Percentiles rank a stretch among this genome's conserved stretches.
Evolutionary conservation across 2,888 invertebrate species (phyloP).

Genomic region (Penaeus monodon): DNA sequence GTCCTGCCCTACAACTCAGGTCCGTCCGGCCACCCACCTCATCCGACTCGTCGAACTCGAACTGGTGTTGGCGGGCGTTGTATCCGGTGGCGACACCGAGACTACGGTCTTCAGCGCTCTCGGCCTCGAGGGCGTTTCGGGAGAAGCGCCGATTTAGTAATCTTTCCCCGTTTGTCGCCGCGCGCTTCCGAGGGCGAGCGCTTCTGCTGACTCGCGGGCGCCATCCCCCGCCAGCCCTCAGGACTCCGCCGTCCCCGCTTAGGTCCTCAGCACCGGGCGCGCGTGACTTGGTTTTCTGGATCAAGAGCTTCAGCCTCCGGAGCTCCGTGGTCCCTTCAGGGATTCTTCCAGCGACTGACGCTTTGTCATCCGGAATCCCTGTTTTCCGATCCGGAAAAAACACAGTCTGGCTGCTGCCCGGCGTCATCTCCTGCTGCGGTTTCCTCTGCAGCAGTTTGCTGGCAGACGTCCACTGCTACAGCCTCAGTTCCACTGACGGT

Average conservation of each 20-base stretch:
- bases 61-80: background rate
- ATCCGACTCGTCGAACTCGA: constrained; percentile 33
- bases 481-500: constrained; percentile 2
- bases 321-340: constrained; percentile 7
- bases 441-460: background rate
- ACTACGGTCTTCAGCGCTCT: background rate
- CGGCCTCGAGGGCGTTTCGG: background rate
- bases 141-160: too few species aligned
- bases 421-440: constrained; percentile 7
- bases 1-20: background rate
- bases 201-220: background rate
- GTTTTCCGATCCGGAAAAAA: background rate
- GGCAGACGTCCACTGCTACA: constrained; percentile 1
- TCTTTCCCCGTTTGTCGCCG: too few species aligned
- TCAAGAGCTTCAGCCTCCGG: background rate
- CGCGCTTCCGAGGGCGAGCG: too few species aligned
- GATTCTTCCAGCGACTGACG: background rate
- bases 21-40: constrained; percentile 20
- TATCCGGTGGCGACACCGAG: background rate
- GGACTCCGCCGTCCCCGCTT: background rate
- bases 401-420: background rate
- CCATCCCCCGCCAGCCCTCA: background rate
- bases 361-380: constrained; percentile 9
- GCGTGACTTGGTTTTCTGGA: background rate
- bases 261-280: background rate